Evolutionary conservation across 2,888 invertebrate species (phyloP), one percentile per base, ranked within the genome.

Genomic region (Nipponacmea schrenckii): DNA sequence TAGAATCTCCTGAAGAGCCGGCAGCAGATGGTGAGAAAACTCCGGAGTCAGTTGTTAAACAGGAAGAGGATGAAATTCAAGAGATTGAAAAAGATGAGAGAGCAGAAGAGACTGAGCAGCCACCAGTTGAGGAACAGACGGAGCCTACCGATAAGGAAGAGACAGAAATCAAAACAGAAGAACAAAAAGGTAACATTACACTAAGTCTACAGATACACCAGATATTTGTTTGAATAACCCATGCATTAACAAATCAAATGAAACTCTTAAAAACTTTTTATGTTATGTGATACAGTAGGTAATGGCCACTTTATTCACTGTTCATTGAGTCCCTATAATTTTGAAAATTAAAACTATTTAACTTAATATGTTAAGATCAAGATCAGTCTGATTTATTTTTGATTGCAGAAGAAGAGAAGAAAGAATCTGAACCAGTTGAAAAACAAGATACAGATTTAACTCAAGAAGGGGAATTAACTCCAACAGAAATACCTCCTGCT

Each of bases 11-110:
- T n/a, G 65, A 64, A 14, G 64, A 73, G 17, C 56, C 20, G 17
- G 27, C 46, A 44, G 78, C 31, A 50, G 69, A 69, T n/a, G 73
- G 26, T 7, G 68, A 71, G 45, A 24, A n/a, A n/a, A 72, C 72
- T 48, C 65, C 74, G 64, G 74, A 75, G 71, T 74, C 74, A 63
- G 77, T 39, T 56, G 75, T 65, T 10, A 70, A 74, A 5, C 64
- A 74, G 7, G 64, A 72, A 68, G 44, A 62, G 63, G 65, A 66
- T 56, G 48, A 48, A 39, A 26, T 2, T 63, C 69, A 74, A 39
- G 71, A 72, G 69, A 24, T 44, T 27, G 68, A 69, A 64, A 68
- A 65, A 66, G 68, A 75, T 48, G 66, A 67, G 46, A 64, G 68
- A 70, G 67, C 67, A 66, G 56, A 66, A 70, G 72, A 74, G n/a